Conservation (phyloP, 2,113 vertebrate genomes). For the Ictalurus furcatus region DNA sequence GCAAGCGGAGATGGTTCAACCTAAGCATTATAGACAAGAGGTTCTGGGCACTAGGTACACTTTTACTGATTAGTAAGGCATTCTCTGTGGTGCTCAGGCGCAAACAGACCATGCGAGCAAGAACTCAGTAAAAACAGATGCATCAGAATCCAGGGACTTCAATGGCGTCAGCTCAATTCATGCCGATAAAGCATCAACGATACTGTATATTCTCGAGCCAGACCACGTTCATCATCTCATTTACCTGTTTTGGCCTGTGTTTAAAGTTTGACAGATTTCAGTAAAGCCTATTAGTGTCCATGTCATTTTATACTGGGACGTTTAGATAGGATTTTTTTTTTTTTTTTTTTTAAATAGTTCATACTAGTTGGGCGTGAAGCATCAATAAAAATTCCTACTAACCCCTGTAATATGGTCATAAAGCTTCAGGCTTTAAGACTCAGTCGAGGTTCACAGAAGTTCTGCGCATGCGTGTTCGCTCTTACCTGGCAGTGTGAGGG, state of each 20-base stretch:
- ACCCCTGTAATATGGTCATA: neutral
- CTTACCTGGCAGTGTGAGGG: constrained; percentile 89
- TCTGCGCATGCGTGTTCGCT: neutral
- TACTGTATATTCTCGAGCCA: neutral
- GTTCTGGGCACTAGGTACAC: neutral
- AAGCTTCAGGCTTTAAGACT: neutral
- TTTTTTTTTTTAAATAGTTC: neutral
- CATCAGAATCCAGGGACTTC: neutral
- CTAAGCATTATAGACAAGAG: too few relatives aligned
- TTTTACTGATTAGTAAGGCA: neutral
- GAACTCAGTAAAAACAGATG: neutral
- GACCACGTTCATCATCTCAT: neutral
- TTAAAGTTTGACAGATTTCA: neutral
- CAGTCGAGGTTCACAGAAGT: neutral
- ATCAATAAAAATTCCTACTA: neutral
- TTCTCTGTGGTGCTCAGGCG: neutral
- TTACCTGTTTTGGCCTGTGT: too few relatives aligned
- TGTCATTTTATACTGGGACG: neutral
- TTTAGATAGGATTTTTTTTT: neutral
- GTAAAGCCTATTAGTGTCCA: neutral
- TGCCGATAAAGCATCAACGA: neutral
- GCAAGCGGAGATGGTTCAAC: neutral
- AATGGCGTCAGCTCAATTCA: neutral
- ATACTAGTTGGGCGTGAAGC: neutral
- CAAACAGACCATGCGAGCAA: neutral